Conservation (phyloP, 2,797 vertebrate genomes). For the Gorsachius magnificus region DNA sequence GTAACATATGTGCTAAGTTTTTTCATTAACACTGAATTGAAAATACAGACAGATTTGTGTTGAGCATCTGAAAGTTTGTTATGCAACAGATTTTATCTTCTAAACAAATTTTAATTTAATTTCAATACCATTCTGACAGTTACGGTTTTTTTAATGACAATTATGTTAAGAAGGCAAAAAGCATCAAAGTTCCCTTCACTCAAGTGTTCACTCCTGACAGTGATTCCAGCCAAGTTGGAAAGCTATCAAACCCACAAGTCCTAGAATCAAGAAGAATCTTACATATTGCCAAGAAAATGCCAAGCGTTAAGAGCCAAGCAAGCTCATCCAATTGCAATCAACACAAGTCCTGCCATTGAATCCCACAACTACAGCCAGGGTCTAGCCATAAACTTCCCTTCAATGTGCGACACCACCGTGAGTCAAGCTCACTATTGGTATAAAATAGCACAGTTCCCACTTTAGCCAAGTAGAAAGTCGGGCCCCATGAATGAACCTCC, state of each 20-base stretch:
- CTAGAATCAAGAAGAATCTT: background rate
- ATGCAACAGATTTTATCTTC: constrained; percentile 3
- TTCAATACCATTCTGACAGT: background rate
- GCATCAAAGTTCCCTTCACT: background rate
- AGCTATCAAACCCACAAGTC: background rate
- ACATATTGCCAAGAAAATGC: background rate
- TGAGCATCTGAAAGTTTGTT: constrained; percentile 36
- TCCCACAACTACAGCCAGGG: background rate
- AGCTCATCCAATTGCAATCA: background rate
- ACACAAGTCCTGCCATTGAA: background rate
- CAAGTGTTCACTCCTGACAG: background rate
- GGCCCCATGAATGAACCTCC: background rate
- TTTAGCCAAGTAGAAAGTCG: background rate
- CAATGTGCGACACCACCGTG: background rate
- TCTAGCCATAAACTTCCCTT: background rate
- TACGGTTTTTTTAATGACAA: background rate
- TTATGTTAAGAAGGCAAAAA: background rate
- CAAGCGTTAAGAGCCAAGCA: background rate
- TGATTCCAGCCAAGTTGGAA: constrained; percentile 25
- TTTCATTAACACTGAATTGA: constrained; percentile 4
- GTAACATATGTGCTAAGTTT: background rate
- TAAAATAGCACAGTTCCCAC: background rate
- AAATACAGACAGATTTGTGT: constrained; percentile 17
- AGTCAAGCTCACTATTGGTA: background rate
- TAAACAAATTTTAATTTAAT: background rate